Evolutionary conservation across 2,888 invertebrate genomes (phyloP).

Genomic region (Drosophila heteroneura): DNA sequence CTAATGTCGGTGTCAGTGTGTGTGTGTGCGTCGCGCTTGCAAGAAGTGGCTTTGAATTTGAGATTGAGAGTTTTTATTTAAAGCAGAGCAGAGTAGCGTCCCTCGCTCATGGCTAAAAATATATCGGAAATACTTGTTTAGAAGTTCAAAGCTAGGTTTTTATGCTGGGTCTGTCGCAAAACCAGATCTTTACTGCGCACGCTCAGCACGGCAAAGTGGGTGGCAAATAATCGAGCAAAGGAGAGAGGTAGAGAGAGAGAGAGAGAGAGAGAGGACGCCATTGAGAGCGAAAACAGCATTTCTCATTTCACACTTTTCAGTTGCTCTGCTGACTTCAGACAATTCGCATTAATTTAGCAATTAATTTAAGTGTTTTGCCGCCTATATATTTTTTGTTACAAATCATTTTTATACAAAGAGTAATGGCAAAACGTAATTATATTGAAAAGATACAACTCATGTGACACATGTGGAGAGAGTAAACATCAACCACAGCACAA

Average conservation of each 20-base stretch:
- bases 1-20: slow-evolving; percentile 35
- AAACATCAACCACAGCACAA: slow-evolving; percentile 15
- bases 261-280: slow-evolving; percentile 8
- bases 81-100: slow-evolving; percentile 6
- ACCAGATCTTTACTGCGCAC: slow-evolving; percentile 49
- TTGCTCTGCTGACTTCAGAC: slow-evolving; percentile 64
- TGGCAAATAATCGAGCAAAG: slow-evolving; percentile 26
- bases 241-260: slow-evolving; percentile 7
- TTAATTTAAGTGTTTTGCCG: slow-evolving; percentile 57
- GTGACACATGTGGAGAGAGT: slow-evolving; percentile 34
- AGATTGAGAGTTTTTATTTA: slow-evolving; percentile 14
- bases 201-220: slow-evolving; percentile 53
- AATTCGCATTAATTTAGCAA: slow-evolving; percentile 71
- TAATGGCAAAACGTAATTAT: slow-evolving; percentile 1
- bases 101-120: slow-evolving; percentile 66
- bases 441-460: slow-evolving; percentile 38
- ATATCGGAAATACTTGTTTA: slow-evolving; percentile 47
- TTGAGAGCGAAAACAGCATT: slow-evolving; percentile 11
- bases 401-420: slow-evolving; percentile 30
- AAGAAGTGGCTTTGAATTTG: slow-evolving; percentile 54
- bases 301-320: slow-evolving; percentile 52
- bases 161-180: slow-evolving; percentile 2
- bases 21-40: slow-evolving; percentile 49
- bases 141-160: slow-evolving; percentile 54
- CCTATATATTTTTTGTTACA: slow-evolving; percentile 31